Conservation (phyloP, 2,888 invertebrate genomes). For the Stratiomys singularior region DNA sequence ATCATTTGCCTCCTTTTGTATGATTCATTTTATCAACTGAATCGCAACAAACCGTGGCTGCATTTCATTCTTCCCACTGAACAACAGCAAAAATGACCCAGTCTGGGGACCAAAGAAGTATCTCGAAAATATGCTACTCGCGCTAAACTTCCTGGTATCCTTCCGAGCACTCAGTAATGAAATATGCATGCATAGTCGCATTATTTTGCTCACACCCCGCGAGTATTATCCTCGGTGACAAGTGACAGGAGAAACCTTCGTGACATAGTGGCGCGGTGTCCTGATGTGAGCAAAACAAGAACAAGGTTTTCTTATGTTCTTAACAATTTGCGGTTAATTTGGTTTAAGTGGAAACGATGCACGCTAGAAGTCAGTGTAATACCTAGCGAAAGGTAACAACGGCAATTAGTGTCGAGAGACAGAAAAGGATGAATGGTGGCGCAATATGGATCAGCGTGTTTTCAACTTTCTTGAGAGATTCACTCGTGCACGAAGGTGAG, state of each 20-base stretch:
- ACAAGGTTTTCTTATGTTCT: conserved; percentile 17
- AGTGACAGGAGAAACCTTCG: conserved; percentile 28
- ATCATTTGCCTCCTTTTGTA: too few relatives aligned
- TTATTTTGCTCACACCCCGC: conserved; percentile 2
- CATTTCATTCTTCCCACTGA: background rate
- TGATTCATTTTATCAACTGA: too few relatives aligned
- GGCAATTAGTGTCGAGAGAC: conserved; percentile 35
- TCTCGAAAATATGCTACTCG: conserved; percentile 3
- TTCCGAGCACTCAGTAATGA: conserved; percentile 21
- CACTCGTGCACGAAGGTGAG: background rate
- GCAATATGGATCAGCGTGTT: background rate
- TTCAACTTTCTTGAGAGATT: conserved; percentile 4
- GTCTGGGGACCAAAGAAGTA: background rate
- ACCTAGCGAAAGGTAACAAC: conserved; percentile 37
- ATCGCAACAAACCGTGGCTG: background rate
- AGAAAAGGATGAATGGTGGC: conserved; percentile 7
- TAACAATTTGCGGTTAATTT: conserved; percentile 50
- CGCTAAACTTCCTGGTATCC: background rate
- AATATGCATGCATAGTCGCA: conserved; percentile 26
- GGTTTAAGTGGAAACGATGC: conserved; percentile 44
- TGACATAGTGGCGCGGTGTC: conserved; percentile 4
- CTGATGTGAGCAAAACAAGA: conserved; percentile 7
- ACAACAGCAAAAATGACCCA: too few relatives aligned
- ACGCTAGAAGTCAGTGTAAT: conserved; percentile 21
- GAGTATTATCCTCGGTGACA: conserved; percentile 13